Percentiles rank a stretch among this genome's conserved stretches.
These are phyloP conservation scores for Bufo bufo DNA, from an alignment of 2,113 vertebrate genomes.

Conservation along the genomic window DNA sequence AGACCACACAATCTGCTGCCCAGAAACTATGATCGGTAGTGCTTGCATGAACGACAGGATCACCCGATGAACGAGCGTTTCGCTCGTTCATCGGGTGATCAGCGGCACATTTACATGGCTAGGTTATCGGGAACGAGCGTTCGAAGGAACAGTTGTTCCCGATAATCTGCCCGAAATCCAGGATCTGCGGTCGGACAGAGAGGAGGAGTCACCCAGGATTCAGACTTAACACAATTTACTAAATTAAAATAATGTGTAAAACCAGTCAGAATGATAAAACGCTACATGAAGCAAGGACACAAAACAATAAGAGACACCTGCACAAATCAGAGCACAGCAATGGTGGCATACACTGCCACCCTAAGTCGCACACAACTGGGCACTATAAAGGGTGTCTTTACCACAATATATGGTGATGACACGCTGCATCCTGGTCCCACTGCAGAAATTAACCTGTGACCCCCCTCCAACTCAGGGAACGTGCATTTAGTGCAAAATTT, in stretches of 20 bases:
- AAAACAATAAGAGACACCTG: not conserved
- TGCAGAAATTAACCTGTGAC: not conserved
- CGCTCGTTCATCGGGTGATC: too few species aligned
- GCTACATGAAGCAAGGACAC: not conserved
- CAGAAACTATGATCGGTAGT: too few species aligned
- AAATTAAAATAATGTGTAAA: conserved; percentile 5
- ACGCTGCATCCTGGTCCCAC: not conserved
- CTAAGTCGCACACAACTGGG: too few species aligned
- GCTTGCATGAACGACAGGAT: too few species aligned
- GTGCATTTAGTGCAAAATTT: not conserved
- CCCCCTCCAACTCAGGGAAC: not conserved
- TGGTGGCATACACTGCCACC: not conserved
- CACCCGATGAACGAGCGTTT: too few species aligned
- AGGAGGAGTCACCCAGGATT: not conserved
- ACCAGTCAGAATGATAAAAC: not conserved
- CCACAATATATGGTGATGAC: too few species aligned
- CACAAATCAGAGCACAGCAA: not conserved
- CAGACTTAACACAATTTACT: conserved; percentile 3
- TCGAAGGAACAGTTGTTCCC: too few species aligned
- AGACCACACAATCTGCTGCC: too few species aligned
- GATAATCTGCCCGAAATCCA: too few species aligned
- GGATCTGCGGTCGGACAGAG: not conserved
- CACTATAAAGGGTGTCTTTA: too few species aligned
- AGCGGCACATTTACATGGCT: too few species aligned
- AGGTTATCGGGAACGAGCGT: too few species aligned